Evolutionary conservation across 2,797 vertebrate genomes (phyloP).

Genomic region (Limnodromus scolopaceus): DNA sequence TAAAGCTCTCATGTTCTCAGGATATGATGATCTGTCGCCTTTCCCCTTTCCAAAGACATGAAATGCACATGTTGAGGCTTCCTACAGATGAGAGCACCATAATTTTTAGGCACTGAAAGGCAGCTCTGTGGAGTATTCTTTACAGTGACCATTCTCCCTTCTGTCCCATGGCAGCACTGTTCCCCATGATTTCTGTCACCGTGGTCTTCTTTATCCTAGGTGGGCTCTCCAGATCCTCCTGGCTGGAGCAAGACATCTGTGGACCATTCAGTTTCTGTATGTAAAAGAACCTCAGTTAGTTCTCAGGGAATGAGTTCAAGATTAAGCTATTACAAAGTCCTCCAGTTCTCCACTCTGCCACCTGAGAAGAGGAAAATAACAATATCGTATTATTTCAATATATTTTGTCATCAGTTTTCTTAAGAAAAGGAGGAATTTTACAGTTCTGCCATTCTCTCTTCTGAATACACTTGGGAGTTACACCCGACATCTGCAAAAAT

Average conservation of each 20-base stretch:
- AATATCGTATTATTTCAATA: neutral
- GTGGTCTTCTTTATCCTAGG: neutral
- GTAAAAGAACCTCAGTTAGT: neutral
- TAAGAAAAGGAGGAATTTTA: neutral
- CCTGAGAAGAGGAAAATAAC: neutral
- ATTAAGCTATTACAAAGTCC: neutral
- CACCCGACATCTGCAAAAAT: neutral
- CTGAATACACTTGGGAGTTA: neutral
- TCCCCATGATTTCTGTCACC: neutral
- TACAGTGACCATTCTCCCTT: neutral
- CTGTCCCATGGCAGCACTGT: rapidly evolving
- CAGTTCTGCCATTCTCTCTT: neutral
- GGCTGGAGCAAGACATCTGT: neutral
- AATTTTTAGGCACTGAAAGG: neutral
- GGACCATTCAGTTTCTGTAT: neutral
- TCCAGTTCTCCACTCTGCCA: neutral
- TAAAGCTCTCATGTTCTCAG: neutral
- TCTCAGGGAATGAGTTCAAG: neutral
- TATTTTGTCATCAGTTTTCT: neutral
- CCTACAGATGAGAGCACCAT: neutral
- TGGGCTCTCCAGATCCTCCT: neutral
- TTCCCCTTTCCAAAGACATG: neutral
- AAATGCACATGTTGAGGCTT: neutral
- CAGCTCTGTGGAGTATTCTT: neutral
- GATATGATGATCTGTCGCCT: neutral